These are phyloP conservation scores for Temnothorax nylanderi DNA, from an alignment of 1,140 invertebrate genomes.

Conservation along the genomic window DNA sequence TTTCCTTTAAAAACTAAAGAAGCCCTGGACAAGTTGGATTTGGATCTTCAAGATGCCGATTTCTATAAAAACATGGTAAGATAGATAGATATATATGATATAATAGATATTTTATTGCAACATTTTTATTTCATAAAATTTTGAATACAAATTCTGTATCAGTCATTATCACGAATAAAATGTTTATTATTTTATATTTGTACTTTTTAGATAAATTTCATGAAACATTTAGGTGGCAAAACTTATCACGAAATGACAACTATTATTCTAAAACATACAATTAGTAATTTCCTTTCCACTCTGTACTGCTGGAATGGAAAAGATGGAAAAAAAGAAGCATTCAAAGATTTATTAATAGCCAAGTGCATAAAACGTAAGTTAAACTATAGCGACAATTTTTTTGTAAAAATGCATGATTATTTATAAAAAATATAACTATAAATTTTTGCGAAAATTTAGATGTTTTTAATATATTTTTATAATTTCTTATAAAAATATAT, in stretches of 20 bases:
- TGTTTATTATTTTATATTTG: neutral
- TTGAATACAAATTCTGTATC: no score
- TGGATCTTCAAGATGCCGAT: neutral
- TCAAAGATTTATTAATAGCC: conserved; percentile 3
- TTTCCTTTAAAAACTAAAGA: neutral
- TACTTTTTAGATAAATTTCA: neutral
- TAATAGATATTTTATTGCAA: no score
- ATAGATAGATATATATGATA: no score
- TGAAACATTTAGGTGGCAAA: conserved; percentile 3
- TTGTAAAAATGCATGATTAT: no score
- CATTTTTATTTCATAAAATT: no score
- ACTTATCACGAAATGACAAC: neutral
- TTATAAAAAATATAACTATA: no score
- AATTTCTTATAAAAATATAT: no score
- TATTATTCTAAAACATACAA: neutral
- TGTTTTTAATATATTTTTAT: no score
- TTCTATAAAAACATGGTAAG: neutral
- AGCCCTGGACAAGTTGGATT: neutral
- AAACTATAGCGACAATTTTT: neutral
- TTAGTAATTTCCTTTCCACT: neutral
- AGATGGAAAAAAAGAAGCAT: neutral
- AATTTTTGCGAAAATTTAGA: no score
- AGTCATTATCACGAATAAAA: no score
- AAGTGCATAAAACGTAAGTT: conserved; percentile 1
- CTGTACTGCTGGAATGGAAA: neutral